Evolutionary conservation across 2,888 invertebrate genomes (phyloP), one percentile per base, ranked within the genome.

Genomic region (Cheilosia scutellata): DNA sequence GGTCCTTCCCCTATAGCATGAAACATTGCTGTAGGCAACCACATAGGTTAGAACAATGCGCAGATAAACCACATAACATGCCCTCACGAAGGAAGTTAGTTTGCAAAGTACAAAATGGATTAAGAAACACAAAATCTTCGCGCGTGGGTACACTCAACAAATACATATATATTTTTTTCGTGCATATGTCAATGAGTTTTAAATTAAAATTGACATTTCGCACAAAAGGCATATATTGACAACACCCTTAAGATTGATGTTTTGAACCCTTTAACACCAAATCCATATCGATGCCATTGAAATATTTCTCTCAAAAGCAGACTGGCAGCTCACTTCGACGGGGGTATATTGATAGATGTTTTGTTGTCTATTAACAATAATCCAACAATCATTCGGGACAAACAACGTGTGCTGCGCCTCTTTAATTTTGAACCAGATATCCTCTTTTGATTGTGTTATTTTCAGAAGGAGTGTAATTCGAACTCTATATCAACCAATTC

Each of bases 181-280:
- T 51, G 75, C 37, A 63, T 60, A 57, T 75, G 57, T 62, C 76
- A 77, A 78, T 72, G 82, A 68, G 20, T 60, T 82, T 71, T 74
- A 82, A 86, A 82, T 86, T 82, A 82, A 77, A 72, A 86, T 82
- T 72, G 86, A 86, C 82, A 68, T 82, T 72, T 77, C 31, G 44
- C 66, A 77, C 68, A 86, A 84, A 82, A 77, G 86, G 77, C 51
- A 6, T 20, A 25, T 27, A 29, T 49, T 66, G 60, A 80, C 82
- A 71, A 80, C 71, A 77, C 82, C 76, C 86, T 77, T 86, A 82
- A 86, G 86, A 86, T 86, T 82, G 82, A 86, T 86, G 82, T 86
- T 82, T 82, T 82, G 57, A 86, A 82, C 76, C 86, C 86, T 86
- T 86, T 86, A 77, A 82, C 86, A 86, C 82, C 76, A 77, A 72